Percentiles rank a stretch among this genome's conserved stretches.
phyloP scores from a whole-genome alignment of 2,888 invertebrate genomes.

The Campoletis raptor region DNA sequence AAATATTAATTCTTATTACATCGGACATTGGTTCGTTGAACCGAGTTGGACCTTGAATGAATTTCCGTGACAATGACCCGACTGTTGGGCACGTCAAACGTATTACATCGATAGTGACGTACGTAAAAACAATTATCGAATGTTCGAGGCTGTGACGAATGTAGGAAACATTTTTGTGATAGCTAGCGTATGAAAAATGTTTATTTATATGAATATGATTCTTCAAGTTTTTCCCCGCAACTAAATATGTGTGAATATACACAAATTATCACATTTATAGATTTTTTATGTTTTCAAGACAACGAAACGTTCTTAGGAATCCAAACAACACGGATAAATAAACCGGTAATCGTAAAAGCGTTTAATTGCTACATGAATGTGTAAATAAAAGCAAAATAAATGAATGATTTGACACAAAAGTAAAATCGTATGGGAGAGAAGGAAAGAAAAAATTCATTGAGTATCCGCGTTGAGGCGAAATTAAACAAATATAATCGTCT shows the following conservation, averaged over 20 bases:
- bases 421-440: constrained; percentile 41
- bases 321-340: constrained; percentile 26
- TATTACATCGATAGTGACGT: constrained; percentile 31
- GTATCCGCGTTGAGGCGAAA: constrained; percentile 67
- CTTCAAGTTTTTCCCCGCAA: not conserved
- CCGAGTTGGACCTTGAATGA: constrained; percentile 55
- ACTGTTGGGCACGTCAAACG: constrained; percentile 4
- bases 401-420: constrained; percentile 25
- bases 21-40: constrained; percentile 65
- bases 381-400: constrained; percentile 46
- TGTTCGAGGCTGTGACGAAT: constrained; percentile 11
- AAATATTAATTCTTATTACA: constrained; percentile 29
- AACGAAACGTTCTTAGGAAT: not conserved
- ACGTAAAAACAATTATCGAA: constrained; percentile 51
- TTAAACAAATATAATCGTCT: constrained; percentile 66
- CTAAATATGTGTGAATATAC: not conserved
- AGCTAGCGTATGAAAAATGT: not conserved
- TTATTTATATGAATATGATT: not conserved
- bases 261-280: not conserved
- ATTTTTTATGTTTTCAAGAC: not conserved
- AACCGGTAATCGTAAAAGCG: constrained; percentile 76
- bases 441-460: constrained; percentile 59
- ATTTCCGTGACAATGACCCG: constrained; percentile 56
- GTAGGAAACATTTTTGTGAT: not conserved
- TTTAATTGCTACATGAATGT: constrained; percentile 40